Percentiles rank a stretch among this genome's conserved stretches.
Conservation (phyloP, 2,797 vertebrate species). For the Anomalospiza imberbis region DNA sequence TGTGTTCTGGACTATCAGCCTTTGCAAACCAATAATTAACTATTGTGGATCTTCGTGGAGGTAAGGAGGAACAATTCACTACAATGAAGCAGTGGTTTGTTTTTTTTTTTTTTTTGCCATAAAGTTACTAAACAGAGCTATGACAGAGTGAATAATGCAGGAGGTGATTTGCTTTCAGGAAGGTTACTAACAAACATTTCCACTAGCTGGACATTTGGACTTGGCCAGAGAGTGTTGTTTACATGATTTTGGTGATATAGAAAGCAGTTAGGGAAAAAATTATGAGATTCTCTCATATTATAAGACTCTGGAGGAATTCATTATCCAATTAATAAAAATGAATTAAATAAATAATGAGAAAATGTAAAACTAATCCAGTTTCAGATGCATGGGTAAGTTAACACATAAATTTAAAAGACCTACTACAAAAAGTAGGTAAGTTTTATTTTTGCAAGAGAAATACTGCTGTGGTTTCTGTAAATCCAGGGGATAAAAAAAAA, state of each 20-base stretch:
- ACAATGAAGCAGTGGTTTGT: neutral
- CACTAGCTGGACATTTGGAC: neutral
- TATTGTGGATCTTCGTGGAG: neutral
- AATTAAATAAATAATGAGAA: neutral
- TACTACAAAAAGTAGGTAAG: neutral
- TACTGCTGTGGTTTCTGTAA: neutral
- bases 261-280: neutral
- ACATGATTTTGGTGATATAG: neutral
- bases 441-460: neutral
- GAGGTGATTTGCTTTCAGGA: constrained; percentile 18
- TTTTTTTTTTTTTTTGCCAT: neutral
- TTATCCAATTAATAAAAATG: neutral
- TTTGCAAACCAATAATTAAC: neutral
- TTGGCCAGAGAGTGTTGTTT: neutral
- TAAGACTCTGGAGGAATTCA: neutral
- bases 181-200: neutral
- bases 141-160: neutral
- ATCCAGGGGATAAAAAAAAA: neutral
- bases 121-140: neutral
- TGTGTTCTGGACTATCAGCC: neutral
- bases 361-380: neutral
- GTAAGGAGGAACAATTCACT: neutral
- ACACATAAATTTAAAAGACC: neutral
- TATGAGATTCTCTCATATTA: neutral
- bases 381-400: neutral